Base-by-base conservation (phyloP, 2,113 vertebrate genomes). In the Baryphthengus martii region DNA sequence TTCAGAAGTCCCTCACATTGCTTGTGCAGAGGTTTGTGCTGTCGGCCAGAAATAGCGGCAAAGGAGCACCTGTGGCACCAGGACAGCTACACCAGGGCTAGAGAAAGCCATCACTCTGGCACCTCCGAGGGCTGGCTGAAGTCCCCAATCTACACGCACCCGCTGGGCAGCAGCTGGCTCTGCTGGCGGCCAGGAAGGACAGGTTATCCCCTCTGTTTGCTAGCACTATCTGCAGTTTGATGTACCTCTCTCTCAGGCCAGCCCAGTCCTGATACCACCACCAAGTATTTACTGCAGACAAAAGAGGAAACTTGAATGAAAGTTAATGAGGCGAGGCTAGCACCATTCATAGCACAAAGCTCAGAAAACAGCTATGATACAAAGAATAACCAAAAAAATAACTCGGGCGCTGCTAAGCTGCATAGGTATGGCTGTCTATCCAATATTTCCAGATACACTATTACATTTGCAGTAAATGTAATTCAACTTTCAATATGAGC, bases 171-270 rank as follows among this genome's bases (percentile, higher is more conserved):
- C 2, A 1, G 35, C 25, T 67, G 25, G 11, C 19, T 52, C 13
- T 0, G 0, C 17, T 13, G n/a, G 26, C n/a, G 63, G 6, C 7
- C 1, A 1, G 28, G 19, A 68, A 67, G 39, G 45, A 33, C 0
- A 0, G 11, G 33, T 19, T 4, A 8, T 39, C 35, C 26, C 14
- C 4, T 26, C n/a, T 17, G 10, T 26, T 45, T 26, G 10, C 35
- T 62, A 62, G 39, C 16, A 7, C n/a, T n/a, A n/a, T n/a, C 28
- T 39, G 24, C 8, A 25, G 3, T 44, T 63, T 20, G 26, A 44
- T 50, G 3, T 39, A 56, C 55, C 8, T 49, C 19, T 58, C 4
- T 23, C 67, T 58, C 21, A 2, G 40, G 42, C 26, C 33, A 35
- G 24, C 6, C 42, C 7, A 7, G 29, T 16, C 19, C 29, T 62